phyloP scores from a whole-genome alignment of 2,113 vertebrate genomes.

The Spermophilus dauricus region DNA sequence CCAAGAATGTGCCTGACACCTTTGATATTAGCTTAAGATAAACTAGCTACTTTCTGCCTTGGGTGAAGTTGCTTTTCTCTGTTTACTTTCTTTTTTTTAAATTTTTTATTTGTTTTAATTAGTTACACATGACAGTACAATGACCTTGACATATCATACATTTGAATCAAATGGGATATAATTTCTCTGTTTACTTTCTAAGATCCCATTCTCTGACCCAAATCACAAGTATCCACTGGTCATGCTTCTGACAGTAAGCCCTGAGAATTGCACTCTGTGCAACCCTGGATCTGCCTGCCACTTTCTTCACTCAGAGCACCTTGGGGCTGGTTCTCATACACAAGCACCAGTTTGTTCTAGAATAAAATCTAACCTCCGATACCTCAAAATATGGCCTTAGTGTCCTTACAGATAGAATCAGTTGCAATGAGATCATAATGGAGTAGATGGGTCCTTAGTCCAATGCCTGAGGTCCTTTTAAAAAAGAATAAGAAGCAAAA shows the following conservation, averaged over 20 bases:
- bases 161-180: too few species aligned
- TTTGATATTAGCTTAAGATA: neutral
- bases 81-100: neutral
- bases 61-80: neutral
- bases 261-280: neutral
- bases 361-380: neutral
- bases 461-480: neutral
- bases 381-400: neutral
- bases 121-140: too few species aligned
- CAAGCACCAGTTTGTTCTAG: neutral
- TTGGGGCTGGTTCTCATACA: neutral
- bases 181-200: neutral
- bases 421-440: neutral
- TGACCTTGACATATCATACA: too few species aligned
- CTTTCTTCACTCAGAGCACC: neutral
- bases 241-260: neutral
- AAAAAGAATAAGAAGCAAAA: neutral
- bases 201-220: neutral
- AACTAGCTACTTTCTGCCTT: neutral
- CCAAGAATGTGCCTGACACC: neutral
- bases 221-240: neutral
- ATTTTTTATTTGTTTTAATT: too few species aligned
- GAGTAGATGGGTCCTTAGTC: neutral
- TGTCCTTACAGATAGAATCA: neutral
- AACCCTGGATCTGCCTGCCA: neutral